Percentiles rank a stretch among this genome's conserved stretches.
These are phyloP conservation scores for Tachypleus tridentatus DNA, from an alignment of 1,140 invertebrate species.

Conservation along the genomic window DNA sequence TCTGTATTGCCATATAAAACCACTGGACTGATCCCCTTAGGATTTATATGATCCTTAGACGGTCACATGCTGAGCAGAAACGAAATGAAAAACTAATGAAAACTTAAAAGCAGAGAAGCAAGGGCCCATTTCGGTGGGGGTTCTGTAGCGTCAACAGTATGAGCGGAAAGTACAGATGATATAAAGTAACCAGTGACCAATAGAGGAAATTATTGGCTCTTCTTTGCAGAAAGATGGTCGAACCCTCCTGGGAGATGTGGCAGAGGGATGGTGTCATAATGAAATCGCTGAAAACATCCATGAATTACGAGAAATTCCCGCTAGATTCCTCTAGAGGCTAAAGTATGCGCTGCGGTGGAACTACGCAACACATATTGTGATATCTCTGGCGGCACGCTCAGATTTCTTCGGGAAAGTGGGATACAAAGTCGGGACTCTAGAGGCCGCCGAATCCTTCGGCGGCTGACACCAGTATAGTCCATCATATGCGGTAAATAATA, in stretches of 20 bases:
- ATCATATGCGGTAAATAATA: too few species aligned
- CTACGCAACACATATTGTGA: background rate
- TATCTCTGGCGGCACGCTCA: background rate
- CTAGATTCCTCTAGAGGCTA: background rate
- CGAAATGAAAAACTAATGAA: constrained; percentile 5
- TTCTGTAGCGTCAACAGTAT: background rate
- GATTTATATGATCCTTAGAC: background rate
- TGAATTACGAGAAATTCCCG: constrained; percentile 1
- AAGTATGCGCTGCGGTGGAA: background rate
- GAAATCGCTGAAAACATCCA: constrained; percentile 4
- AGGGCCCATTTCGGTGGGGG: background rate
- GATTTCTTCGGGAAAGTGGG: too few species aligned
- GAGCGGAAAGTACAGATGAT: background rate
- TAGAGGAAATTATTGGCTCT: constrained; percentile 3
- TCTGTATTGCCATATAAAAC: constrained; percentile 1
- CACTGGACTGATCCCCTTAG: background rate
- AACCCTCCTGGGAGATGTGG: constrained; percentile 1
- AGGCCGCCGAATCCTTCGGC: too few species aligned
- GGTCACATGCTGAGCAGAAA: background rate
- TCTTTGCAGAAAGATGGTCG: background rate
- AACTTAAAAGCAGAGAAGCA: background rate
- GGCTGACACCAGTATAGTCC: too few species aligned
- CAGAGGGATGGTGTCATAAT: constrained; percentile 1
- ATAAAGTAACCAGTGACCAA: constrained; percentile 2
- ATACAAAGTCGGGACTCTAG: too few species aligned